Conservation (phyloP, 1,140 invertebrate genomes). For the Cydia splendana region DNA sequence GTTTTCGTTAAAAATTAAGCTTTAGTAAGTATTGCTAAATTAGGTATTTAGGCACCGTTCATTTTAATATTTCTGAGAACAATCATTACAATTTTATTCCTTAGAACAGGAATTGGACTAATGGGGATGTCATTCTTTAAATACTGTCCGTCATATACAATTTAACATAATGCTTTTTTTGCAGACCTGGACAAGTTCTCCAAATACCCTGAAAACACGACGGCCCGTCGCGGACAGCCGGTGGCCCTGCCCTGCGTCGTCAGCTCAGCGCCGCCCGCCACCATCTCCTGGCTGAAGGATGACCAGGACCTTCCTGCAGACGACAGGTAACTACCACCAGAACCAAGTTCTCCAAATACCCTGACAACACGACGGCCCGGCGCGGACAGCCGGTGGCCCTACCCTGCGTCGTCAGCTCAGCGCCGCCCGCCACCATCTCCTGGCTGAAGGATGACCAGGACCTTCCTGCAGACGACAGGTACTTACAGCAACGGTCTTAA, state of each 20-base stretch:
- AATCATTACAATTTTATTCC: no score
- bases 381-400: conserved; percentile 62
- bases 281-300: conserved; percentile 59
- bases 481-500: no score
- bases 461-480: conserved; percentile 35
- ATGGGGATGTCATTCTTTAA: no score
- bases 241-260: conserved; percentile 59
- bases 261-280: conserved; percentile 55
- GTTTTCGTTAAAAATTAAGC: no score
- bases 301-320: conserved; percentile 39
- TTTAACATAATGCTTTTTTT: conserved; percentile 28
- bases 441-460: conserved; percentile 56
- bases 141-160: no score
- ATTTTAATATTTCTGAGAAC: no score
- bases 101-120: no score
- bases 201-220: conserved; percentile 51
- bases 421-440: conserved; percentile 51
- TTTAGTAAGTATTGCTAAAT: no score
- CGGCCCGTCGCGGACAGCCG: conserved; percentile 58
- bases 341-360: conserved; percentile 53
- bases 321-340: not conserved
- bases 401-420: conserved; percentile 59
- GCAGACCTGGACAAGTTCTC: conserved; percentile 63
- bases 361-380: conserved; percentile 51
- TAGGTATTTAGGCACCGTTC: no score